A percentile compares a stretch with the other conserved stretches of the same genome.
phyloP scores from a whole-genome alignment of 2,113 vertebrate genomes.

The Jaculus jaculus region DNA sequence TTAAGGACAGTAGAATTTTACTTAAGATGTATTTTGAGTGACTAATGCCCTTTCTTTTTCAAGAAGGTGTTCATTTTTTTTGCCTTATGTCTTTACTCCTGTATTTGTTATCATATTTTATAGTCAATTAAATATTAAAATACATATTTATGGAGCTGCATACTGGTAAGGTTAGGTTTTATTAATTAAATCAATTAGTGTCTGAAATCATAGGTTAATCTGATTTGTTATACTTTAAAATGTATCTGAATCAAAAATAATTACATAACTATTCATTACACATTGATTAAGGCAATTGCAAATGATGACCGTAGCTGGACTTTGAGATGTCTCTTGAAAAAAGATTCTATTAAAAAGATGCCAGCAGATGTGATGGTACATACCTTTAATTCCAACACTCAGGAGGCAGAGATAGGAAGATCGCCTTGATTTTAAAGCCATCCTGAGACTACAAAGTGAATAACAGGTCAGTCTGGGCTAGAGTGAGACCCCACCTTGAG shows the following conservation, averaged over 20 bases:
- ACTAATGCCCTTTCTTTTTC: conserved; percentile 25
- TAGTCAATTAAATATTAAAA: conserved; percentile 78
- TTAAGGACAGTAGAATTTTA: background rate
- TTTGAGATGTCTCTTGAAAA: conserved; percentile 55
- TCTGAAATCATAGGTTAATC: conserved; percentile 81
- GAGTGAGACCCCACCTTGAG: too few relatives aligned
- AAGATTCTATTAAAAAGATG: background rate
- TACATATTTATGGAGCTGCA: conserved; percentile 55
- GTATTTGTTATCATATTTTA: conserved; percentile 59
- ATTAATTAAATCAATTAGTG: conserved; percentile 79
- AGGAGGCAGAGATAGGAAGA: too few relatives aligned
- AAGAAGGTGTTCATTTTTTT: background rate
- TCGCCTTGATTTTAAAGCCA: too few relatives aligned
- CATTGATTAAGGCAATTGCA: conserved; percentile 81
- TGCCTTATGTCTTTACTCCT: conserved; percentile 32
- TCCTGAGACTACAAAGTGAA: too few relatives aligned
- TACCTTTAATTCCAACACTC: too few relatives aligned
- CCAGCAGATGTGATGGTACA: too few relatives aligned
- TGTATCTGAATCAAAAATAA: conserved; percentile 81
- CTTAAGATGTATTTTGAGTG: background rate
- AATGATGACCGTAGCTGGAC: conserved; percentile 66
- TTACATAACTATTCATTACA: conserved; percentile 82
- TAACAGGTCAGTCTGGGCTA: too few relatives aligned
- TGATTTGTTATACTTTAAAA: conserved; percentile 79
- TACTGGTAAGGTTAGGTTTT: conserved; percentile 64